phyloP scores from a whole-genome alignment of 2,797 vertebrate genomes.

The Notamacropus eugenii region DNA sequence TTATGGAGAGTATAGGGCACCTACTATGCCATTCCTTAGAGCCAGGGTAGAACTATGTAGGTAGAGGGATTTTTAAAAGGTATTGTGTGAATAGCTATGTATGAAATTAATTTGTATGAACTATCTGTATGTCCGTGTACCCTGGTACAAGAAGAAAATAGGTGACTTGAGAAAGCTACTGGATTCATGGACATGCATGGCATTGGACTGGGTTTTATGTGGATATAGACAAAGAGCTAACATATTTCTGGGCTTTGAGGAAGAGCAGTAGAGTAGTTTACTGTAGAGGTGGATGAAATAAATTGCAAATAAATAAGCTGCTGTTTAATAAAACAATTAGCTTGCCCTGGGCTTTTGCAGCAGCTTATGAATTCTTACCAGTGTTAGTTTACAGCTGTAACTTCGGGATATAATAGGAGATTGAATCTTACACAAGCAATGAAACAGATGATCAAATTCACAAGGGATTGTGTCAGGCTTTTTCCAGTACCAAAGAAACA shows the following conservation, averaged over 20 bases:
- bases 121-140: background rate
- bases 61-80: background rate
- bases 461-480: conserved; percentile 88
- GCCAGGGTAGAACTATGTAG: background rate
- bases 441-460: conserved; percentile 91
- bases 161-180: conserved; percentile 7
- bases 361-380: conserved; percentile 85
- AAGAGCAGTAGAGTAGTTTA: conserved; percentile 64
- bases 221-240: conserved; percentile 76
- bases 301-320: conserved; percentile 84
- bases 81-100: conserved; percentile 16
- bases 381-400: conserved; percentile 87
- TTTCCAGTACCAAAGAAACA: conserved; percentile 88
- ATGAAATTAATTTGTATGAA: conserved; percentile 1
- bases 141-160: background rate
- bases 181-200: background rate
- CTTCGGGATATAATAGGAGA: conserved; percentile 88
- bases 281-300: conserved; percentile 79
- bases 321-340: conserved; percentile 87
- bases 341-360: conserved; percentile 78
- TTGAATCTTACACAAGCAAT: conserved; percentile 86
- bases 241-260: conserved; percentile 75
- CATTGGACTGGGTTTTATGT: conserved; percentile 36
- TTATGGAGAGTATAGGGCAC: conserved; percentile 17
- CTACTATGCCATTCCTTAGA: background rate